Evolutionary conservation across 2,113 vertebrate species (phyloP).

Genomic region (Panthera leo): DNA sequence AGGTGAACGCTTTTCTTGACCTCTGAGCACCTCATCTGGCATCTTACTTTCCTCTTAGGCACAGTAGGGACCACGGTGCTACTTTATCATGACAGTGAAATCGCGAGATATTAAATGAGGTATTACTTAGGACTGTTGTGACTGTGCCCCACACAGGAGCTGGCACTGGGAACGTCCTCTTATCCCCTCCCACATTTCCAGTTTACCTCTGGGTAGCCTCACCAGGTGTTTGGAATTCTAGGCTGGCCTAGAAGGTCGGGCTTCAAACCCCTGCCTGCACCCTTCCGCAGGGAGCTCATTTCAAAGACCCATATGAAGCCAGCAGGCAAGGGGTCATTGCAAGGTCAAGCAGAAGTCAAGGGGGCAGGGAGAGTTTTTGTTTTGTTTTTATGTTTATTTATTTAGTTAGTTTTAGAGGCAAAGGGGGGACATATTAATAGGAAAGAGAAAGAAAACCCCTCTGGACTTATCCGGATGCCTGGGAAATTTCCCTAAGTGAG

Average conservation of each 20-base stretch:
- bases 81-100: rapidly evolving
- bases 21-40: background rate
- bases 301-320: slow-evolving; percentile 78
- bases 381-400: slow-evolving; percentile 71
- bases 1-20: background rate
- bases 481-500: slow-evolving; percentile 78
- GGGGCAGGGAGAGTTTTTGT: slow-evolving; percentile 64
- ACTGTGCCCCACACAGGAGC: rapidly evolving
- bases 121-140: background rate
- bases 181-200: background rate
- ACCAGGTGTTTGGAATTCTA: slow-evolving; percentile 69
- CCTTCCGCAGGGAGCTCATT: slow-evolving; percentile 72
- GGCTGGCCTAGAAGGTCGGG: slow-evolving; percentile 43
- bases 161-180: background rate
- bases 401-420: slow-evolving; percentile 70
- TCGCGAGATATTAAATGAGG: background rate
- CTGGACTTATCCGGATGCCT: slow-evolving; percentile 79
- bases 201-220: background rate
- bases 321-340: slow-evolving; percentile 75
- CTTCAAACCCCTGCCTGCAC: slow-evolving; percentile 74
- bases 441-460: slow-evolving; percentile 65
- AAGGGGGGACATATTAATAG: slow-evolving; percentile 37
- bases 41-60: background rate
- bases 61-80: too few relatives aligned
- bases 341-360: slow-evolving; percentile 81